Evolutionary conservation across 2,113 vertebrate species (phyloP).

Genomic region (Plecotus auritus): DNA sequence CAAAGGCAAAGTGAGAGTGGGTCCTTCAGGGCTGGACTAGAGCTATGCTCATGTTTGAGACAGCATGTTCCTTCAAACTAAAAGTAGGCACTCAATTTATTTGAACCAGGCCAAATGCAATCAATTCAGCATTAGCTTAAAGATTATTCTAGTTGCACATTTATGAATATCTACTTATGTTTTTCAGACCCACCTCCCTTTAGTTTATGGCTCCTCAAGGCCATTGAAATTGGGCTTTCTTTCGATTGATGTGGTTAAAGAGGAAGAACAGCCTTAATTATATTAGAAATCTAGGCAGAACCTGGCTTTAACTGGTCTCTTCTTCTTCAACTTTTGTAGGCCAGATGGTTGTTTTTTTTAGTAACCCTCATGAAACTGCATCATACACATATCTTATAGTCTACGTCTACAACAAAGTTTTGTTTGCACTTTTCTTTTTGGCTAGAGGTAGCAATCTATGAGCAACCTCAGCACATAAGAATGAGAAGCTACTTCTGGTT

Average conservation of each 20-base stretch:
- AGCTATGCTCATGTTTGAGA: not conserved
- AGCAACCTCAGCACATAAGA: not conserved
- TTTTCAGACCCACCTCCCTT: not conserved
- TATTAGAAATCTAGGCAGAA: constrained; percentile 59
- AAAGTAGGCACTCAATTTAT: constrained; percentile 40
- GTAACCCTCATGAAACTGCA: constrained; percentile 34
- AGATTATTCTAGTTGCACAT: constrained; percentile 38
- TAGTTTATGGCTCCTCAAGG: constrained; percentile 47
- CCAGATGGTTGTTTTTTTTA: not conserved
- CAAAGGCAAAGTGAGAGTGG: not conserved
- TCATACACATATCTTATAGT: constrained; percentile 7
- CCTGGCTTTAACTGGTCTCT: constrained; percentile 46
- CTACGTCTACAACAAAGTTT: not conserved
- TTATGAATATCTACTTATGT: constrained; percentile 49
- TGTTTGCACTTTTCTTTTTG: constrained; percentile 20
- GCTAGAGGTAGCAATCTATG: not conserved
- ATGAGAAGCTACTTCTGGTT: constrained; percentile 52
- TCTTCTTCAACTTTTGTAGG: constrained; percentile 50
- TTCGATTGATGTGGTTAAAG: constrained; percentile 53
- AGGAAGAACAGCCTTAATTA: constrained; percentile 48
- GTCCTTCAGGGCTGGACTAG: not conserved
- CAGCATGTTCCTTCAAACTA: constrained; percentile 43
- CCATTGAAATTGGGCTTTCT: not conserved
- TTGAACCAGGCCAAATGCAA: constrained; percentile 40
- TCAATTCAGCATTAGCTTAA: constrained; percentile 42